Evolutionary conservation across 2,113 vertebrate species (phyloP).

Genomic region (Uria aalge): DNA sequence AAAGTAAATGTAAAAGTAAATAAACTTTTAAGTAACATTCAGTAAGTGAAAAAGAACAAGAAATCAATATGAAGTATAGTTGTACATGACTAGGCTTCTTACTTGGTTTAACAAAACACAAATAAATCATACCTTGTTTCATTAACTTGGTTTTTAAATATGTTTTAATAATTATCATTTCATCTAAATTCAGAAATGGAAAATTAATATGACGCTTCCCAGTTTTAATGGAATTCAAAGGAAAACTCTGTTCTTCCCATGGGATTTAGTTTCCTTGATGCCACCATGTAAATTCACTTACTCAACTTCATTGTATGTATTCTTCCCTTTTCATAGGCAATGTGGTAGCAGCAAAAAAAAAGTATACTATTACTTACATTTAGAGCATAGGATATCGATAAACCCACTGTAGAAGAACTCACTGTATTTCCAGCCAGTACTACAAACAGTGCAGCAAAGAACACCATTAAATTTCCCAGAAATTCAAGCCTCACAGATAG

Average conservation of each 20-base stretch:
- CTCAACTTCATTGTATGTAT: background rate
- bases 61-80: background rate
- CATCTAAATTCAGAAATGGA: background rate
- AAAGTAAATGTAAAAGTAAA: background rate
- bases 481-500: constrained; percentile 67
- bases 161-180: background rate
- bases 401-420: constrained; percentile 64
- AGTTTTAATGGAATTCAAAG: background rate
- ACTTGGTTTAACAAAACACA: background rate
- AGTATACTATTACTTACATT: constrained; percentile 64
- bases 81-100: background rate
- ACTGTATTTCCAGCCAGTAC: constrained; percentile 34
- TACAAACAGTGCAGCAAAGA: constrained; percentile 65
- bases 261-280: background rate
- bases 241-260: background rate
- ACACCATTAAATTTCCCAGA: constrained; percentile 65
- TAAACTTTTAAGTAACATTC: background rate
- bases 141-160: background rate
- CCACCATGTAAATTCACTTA: background rate
- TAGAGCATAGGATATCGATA: constrained; percentile 69
- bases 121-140: background rate
- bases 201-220: background rate
- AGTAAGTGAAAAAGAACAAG: background rate
- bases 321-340: background rate
- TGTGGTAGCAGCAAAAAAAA: background rate